Base-by-base conservation (phyloP, 23 tunicate genomes). In the Aplidium turbinatum region DNA sequence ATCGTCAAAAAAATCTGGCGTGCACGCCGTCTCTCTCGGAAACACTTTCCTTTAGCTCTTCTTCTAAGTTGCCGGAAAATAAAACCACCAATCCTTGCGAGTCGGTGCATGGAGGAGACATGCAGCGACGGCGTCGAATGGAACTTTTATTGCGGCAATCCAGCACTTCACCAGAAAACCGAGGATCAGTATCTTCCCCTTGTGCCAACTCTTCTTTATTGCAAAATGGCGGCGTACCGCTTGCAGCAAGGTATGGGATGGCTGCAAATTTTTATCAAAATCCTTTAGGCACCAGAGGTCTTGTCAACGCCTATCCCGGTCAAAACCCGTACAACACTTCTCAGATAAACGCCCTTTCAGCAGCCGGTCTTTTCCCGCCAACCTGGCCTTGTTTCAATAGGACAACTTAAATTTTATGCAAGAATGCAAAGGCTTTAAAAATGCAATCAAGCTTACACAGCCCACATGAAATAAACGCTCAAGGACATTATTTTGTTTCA, bases 351-450 rank as follows among this genome's bases (percentile, higher is more conserved):
- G 58, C 85, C 1, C 35, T 70, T 0, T 38, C 77, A 13, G 70
- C 54, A 20, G 33, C 58, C 11, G 70, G 70, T n/a, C 33, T 68
- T 50, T 46, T 80, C 1, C 77, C 85, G 21, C 30, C 70, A 1
- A 48, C 50, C 28, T 80, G 85, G 85, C 85, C 85, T 9, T 68
- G 85, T 42, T 80, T 80, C 33, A 60, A 58, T 35, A 69, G 77
- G 0, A 80, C 85, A 3, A 67, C 64, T n/a, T n/a, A n/a, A n/a
- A n/a, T n/a, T n/a, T n/a, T n/a, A n/a, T n/a, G n/a, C n/a, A n/a
- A n/a, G n/a, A n/a, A n/a, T n/a, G n/a, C n/a, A n/a, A n/a, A n/a
- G n/a, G n/a, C n/a, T n/a, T n/a, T n/a, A n/a, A n/a, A n/a, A n/a
- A n/a, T n/a, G n/a, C n/a, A n/a, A n/a, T n/a, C n/a, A n/a, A n/a